Percentiles rank a stretch among this genome's conserved stretches.
Evolutionary conservation across 2,888 invertebrate genomes (phyloP).

Genomic region (Lasioglossum leucozonium): DNA sequence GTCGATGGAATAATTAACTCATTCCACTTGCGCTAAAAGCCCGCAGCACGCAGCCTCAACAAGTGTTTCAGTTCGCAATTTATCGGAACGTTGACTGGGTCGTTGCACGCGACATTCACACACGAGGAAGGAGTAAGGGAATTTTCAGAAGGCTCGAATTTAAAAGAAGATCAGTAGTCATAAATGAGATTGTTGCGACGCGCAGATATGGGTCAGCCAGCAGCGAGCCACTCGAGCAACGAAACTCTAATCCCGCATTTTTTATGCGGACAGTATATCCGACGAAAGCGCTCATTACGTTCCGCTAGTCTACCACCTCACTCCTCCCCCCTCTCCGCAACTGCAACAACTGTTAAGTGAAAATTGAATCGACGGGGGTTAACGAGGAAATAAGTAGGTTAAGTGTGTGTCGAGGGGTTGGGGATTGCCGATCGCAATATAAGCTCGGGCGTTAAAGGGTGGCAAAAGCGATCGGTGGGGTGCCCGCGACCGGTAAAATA

Average conservation of each 20-base stretch:
- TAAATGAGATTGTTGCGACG: not conserved
- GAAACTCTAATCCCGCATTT: conserved; percentile 4
- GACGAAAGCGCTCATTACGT: not conserved
- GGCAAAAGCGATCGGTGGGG: conserved; percentile 3
- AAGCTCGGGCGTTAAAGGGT: conserved; percentile 15
- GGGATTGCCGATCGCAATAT: not conserved
- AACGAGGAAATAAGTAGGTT: conserved; percentile 15
- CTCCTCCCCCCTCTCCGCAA: not conserved
- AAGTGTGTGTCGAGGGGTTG: conserved; percentile 6
- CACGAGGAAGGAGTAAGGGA: not conserved
- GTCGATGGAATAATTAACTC: not conserved
- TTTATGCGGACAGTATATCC: not conserved
- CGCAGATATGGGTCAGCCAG: not conserved
- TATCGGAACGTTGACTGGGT: conserved; percentile 2
- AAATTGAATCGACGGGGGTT: not conserved
- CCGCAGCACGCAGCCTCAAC: not conserved
- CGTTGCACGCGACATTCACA: not conserved
- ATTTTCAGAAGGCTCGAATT: not conserved
- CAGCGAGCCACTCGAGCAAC: not conserved
- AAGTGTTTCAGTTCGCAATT: not conserved
- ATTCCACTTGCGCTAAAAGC: not conserved
- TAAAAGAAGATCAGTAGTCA: conserved; percentile 8
- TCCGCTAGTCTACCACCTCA: not conserved
- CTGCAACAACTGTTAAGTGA: conserved; percentile 1
- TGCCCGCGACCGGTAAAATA: conserved; percentile 76